These are phyloP conservation scores for Tapirus indicus DNA, from an alignment of 2,797 vertebrate species.

Conservation along the genomic window DNA sequence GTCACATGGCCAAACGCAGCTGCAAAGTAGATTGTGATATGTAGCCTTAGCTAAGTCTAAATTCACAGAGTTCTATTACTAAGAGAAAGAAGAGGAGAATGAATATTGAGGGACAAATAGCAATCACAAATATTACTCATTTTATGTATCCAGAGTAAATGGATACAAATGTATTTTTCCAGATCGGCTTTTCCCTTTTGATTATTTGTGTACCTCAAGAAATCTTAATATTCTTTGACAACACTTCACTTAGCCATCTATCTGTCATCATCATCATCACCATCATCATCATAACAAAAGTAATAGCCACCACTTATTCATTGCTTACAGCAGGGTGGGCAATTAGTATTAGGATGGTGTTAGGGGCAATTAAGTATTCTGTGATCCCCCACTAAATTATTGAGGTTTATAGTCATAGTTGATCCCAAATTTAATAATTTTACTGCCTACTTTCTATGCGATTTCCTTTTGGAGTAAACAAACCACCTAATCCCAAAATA, in stretches of 20 bases:
- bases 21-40: neutral
- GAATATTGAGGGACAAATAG: neutral
- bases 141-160: neutral
- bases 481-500: neutral
- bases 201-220: neutral
- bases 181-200: neutral
- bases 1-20: neutral
- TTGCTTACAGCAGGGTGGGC: neutral
- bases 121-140: neutral
- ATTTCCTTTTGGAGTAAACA: slow-evolving; percentile 1
- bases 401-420: neutral
- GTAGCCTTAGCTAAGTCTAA: neutral
- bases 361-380: neutral
- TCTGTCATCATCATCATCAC: neutral
- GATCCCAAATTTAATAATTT: neutral
- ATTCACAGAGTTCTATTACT: neutral
- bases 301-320: neutral
- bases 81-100: neutral
- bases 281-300: neutral
- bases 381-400: neutral
- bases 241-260: neutral
- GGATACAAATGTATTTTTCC: neutral
- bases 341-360: neutral
- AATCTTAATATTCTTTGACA: neutral
- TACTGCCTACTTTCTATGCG: neutral